These are phyloP conservation scores for Parnassius orleans DNA, from an alignment of 2,888 invertebrate genomes.

Conservation along the genomic window DNA sequence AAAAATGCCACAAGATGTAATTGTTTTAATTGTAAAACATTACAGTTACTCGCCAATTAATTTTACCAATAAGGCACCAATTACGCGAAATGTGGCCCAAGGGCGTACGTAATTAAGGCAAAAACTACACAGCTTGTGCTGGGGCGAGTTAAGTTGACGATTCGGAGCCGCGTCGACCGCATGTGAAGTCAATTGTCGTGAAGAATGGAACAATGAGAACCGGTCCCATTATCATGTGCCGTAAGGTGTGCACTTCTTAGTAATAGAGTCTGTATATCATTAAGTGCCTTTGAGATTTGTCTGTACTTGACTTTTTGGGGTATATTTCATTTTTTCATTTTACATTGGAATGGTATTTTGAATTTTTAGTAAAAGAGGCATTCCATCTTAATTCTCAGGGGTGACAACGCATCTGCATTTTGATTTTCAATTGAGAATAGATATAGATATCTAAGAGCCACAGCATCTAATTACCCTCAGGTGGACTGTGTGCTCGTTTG, in stretches of 20 bases:
- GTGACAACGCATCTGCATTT: too few relatives aligned
- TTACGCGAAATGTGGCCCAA: conserved; percentile 24
- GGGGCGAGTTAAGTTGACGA: conserved; percentile 11
- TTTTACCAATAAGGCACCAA: conserved; percentile 25
- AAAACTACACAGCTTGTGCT: conserved; percentile 11
- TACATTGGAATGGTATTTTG: too few relatives aligned
- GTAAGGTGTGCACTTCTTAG: conserved; percentile 11
- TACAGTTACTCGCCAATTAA: conserved; percentile 19
- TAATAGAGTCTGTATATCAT: conserved; percentile 2
- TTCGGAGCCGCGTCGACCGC: conserved; percentile 1
- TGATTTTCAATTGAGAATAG: too few relatives aligned
- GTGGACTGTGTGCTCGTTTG: too few relatives aligned
- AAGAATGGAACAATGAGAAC: conserved; percentile 26
- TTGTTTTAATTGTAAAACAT: conserved; percentile 19
- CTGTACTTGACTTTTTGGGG: background rate
- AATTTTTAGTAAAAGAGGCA: too few relatives aligned
- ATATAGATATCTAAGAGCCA: too few relatives aligned
- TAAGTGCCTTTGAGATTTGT: conserved; percentile 1
- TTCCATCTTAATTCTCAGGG: too few relatives aligned
- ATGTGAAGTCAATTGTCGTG: conserved; percentile 23
- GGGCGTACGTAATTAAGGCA: conserved; percentile 23
- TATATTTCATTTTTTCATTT: too few relatives aligned
- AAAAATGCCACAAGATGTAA: conserved; percentile 8
- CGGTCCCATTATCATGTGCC: conserved; percentile 25
- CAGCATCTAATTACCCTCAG: too few relatives aligned